Percentiles rank a stretch among this genome's conserved stretches.
Evolutionary conservation across 2,888 invertebrate genomes (phyloP).

Genomic region (Macaria notata): DNA sequence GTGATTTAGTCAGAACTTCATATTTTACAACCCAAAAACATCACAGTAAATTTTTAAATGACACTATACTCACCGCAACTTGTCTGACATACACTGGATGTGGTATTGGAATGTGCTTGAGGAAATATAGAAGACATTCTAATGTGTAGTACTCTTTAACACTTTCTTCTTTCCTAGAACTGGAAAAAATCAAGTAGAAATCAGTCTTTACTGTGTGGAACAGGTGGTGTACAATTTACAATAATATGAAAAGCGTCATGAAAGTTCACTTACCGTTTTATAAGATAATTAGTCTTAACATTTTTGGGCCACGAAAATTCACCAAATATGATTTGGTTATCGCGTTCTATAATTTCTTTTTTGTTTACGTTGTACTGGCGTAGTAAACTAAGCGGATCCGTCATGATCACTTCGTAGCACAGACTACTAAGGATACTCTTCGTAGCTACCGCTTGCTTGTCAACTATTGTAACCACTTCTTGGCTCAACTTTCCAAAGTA

Average conservation of each 20-base stretch:
- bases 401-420: constrained; percentile 86
- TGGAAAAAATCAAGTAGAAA: constrained; percentile 60
- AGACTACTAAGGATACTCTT: too few species aligned
- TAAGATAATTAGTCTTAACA: constrained; percentile 98
- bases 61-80: constrained; percentile 90
- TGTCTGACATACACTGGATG: constrained; percentile 99
- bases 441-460: constrained; percentile 32
- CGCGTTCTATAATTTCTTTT: constrained; percentile 97
- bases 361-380: constrained; percentile 98
- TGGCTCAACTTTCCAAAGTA: too few species aligned
- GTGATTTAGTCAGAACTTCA: too few species aligned
- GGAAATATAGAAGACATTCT: constrained; percentile 96
- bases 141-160: constrained; percentile 98
- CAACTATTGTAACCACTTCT: constrained; percentile 12
- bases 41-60: too few species aligned
- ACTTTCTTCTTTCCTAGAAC: constrained; percentile 95
- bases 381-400: constrained; percentile 97
- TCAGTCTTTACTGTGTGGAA: not conserved
- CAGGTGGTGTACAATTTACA: not conserved
- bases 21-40: too few species aligned
- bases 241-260: not conserved
- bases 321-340: constrained; percentile 97
- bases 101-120: constrained; percentile 95
- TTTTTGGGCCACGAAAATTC: constrained; percentile 99
- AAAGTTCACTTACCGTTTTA: constrained; percentile 92